Percentiles rank a stretch among this genome's conserved stretches.
Evolutionary conservation across 2,888 invertebrate genomes (phyloP).

Genomic region (Apoderus coryli): DNA sequence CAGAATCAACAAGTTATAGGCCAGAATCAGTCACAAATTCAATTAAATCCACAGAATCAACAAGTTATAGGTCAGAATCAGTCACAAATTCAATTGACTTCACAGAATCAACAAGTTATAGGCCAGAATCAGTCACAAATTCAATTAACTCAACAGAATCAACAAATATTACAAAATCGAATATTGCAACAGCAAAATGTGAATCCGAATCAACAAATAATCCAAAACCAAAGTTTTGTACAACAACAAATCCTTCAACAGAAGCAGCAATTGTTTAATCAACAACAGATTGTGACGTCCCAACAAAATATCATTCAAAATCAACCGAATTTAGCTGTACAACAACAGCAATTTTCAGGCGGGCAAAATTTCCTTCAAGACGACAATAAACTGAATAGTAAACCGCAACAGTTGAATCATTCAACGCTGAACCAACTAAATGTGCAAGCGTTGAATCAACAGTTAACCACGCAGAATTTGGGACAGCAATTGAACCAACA

Average conservation of each 20-base stretch:
- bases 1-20: slow-evolving; percentile 11
- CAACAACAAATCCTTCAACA: slow-evolving; percentile 19
- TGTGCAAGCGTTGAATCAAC: slow-evolving; percentile 20
- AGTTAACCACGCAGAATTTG: slow-evolving; percentile 20
- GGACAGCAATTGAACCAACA: slow-evolving; percentile 23
- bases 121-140: slow-evolving; percentile 35
- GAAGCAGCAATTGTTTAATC: slow-evolving; percentile 17
- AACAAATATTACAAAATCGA: slow-evolving; percentile 14
- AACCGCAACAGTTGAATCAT: slow-evolving; percentile 19
- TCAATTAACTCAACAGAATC: slow-evolving; percentile 15
- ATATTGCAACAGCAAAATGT: slow-evolving; percentile 34
- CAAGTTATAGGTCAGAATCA: slow-evolving; percentile 10
- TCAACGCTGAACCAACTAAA: slow-evolving; percentile 14
- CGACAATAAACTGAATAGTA: not conserved
- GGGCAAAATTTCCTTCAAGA: slow-evolving; percentile 29
- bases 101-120: slow-evolving; percentile 11
- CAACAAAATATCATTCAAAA: slow-evolving; percentile 39
- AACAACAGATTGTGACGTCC: slow-evolving; percentile 15
- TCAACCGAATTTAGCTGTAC: slow-evolving; percentile 32
- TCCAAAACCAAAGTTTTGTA: slow-evolving; percentile 15
- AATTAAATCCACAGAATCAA: too few species aligned
- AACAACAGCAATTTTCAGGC: slow-evolving; percentile 34
- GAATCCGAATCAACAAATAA: slow-evolving; percentile 30
- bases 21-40: slow-evolving; percentile 10
- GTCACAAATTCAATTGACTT: too few species aligned